Percentiles rank a stretch among this genome's conserved stretches.
Conservation (phyloP, 2,113 vertebrate genomes). For the Alethe diademata region DNA sequence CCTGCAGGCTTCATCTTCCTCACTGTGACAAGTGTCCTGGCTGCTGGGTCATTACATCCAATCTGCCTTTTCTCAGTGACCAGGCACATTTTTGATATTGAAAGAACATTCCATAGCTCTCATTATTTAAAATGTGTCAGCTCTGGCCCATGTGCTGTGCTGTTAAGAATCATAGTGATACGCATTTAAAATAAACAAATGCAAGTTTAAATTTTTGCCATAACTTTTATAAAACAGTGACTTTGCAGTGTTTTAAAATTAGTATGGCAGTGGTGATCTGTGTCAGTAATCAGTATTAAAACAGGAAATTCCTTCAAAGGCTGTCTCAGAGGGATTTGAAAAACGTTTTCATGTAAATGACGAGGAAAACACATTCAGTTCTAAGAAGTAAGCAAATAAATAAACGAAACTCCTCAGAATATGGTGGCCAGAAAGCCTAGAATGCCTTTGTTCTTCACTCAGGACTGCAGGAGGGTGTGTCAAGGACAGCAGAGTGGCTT, state of each 20-base stretch:
- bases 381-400: conserved; percentile 12
- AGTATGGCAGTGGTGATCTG: not conserved
- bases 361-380: conserved; percentile 2
- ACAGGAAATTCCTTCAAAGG: conserved; percentile 41
- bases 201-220: not conserved
- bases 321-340: not conserved
- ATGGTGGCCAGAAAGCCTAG: not conserved
- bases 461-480: not conserved
- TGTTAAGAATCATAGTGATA: not conserved
- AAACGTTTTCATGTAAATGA: conserved; percentile 13
- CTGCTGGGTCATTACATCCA: not conserved
- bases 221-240: not conserved
- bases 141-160: not conserved
- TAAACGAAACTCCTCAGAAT: not conserved
- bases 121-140: not conserved
- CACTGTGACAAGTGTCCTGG: not conserved
- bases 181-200: not conserved
- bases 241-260: not conserved
- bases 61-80: not conserved
- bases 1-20: not conserved
- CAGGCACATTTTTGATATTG: not conserved
- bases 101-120: not conserved
- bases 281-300: not conserved
- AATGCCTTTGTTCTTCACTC: not conserved
- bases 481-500: not conserved